Evolutionary conservation across 2,888 invertebrate genomes (phyloP).

Genomic region (Xestia ashworthii): DNA sequence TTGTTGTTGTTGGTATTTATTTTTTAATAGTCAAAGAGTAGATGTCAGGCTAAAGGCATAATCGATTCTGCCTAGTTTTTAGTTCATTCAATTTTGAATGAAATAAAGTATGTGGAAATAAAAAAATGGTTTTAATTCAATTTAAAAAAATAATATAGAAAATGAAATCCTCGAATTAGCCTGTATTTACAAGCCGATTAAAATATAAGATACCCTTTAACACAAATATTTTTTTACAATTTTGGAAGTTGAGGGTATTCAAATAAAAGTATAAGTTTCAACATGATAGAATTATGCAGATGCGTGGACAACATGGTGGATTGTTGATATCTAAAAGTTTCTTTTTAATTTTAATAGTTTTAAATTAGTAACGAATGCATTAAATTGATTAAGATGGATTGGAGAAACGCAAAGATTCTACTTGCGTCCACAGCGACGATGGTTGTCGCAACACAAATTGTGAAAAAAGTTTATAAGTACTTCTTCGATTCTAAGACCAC

Average conservation of each 20-base stretch:
- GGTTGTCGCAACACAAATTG: conserved; percentile 84
- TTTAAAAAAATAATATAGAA: not conserved
- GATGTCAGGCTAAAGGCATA: conserved; percentile 8
- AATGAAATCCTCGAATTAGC: not conserved
- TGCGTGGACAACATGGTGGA: conserved; percentile 86
- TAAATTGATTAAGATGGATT: conserved; percentile 79
- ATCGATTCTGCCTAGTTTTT: conserved; percentile 31
- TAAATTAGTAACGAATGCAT: conserved; percentile 61
- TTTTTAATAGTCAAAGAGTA: conserved; percentile 38
- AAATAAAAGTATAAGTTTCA: conserved; percentile 32
- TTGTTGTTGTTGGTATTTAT: conserved; percentile 64
- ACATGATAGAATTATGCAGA: conserved; percentile 55
- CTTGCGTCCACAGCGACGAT: conserved; percentile 86
- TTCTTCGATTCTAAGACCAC: conserved; percentile 73
- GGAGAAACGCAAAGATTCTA: conserved; percentile 85
- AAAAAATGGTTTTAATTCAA: not conserved
- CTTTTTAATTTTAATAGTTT: conserved; percentile 67
- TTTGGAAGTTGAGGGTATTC: conserved; percentile 72
- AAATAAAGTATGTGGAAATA: not conserved
- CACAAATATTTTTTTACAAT: too few relatives aligned
- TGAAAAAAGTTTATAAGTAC: conserved; percentile 83
- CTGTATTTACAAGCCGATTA: not conserved
- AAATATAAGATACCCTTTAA: not conserved
- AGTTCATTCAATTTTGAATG: conserved; percentile 34
- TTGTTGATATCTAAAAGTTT: conserved; percentile 67